Conservation (phyloP, 2,797 vertebrate species). For the Chiroxiphia lanceolata region DNA sequence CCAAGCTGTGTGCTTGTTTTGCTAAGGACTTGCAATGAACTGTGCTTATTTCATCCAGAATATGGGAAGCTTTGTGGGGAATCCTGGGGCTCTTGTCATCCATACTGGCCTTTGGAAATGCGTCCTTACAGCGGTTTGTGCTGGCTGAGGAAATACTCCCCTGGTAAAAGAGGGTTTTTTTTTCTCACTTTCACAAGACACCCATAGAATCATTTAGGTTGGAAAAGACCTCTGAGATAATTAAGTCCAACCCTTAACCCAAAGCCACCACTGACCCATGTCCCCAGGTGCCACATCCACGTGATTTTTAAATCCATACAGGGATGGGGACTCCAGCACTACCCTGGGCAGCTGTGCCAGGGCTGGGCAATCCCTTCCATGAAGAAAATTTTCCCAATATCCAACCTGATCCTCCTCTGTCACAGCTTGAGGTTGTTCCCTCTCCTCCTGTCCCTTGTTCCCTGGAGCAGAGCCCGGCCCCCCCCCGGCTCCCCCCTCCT, state of each 20-base stretch:
- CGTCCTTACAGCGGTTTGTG: neutral
- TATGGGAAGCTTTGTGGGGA: neutral
- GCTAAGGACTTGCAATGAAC: conserved; percentile 5
- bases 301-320: rapidly evolving
- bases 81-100: neutral
- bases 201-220: neutral
- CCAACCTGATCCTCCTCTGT: neutral
- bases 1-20: conserved; percentile 35
- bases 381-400: too few species aligned
- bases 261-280: neutral
- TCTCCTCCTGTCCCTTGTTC: neutral
- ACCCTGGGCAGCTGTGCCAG: neutral
- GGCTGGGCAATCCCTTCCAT: neutral
- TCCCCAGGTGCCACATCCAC: neutral
- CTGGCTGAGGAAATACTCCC: neutral
- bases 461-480: neutral
- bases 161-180: neutral
- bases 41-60: neutral
- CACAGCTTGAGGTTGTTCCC: neutral
- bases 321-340: too few species aligned
- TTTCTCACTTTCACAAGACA: neutral
- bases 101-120: neutral
- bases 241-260: neutral
- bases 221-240: neutral
- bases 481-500: neutral